Conservation (phyloP, 2,113 vertebrate genomes). For the human region GRCh38 chr5:110089501-110090000, state of each 20-base stretch:
- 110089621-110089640: neutral
- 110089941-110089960: neutral
- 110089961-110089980: neutral
- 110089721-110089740: neutral
- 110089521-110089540: neutral
- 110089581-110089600: neutral
- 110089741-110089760: neutral
- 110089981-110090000: neutral
- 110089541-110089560: neutral
- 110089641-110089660: fast-evolving
- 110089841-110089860: neutral
- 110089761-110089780: conserved; percentile 15
- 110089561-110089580: neutral
- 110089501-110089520: neutral
- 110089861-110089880: neutral
- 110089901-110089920: neutral
- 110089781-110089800: neutral
- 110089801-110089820: neutral
- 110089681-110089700: neutral
- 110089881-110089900: neutral
- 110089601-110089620: neutral
- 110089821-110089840: conserved; percentile 25
- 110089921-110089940: neutral
- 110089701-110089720: neutral
- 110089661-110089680: neutral